Conservation (phyloP, 2,113 vertebrate genomes). For the Oriolus oriolus region DNA sequence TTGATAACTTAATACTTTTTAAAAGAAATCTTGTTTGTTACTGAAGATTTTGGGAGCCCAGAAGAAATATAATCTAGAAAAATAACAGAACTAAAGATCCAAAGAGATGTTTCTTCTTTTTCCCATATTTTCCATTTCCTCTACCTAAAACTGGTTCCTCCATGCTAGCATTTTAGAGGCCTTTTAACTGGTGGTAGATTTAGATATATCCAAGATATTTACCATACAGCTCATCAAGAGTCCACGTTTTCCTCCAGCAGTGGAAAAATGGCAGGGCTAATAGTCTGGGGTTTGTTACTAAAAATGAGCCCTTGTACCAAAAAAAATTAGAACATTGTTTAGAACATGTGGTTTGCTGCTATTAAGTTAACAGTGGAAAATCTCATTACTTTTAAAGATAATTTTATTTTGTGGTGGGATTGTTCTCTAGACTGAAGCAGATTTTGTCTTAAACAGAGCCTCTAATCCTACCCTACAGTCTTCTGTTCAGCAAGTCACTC, state of each 20-base stretch:
- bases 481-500: background rate
- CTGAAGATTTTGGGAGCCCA: background rate
- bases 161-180: background rate
- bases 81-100: slow-evolving; percentile 18
- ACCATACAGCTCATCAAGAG: background rate
- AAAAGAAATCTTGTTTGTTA: slow-evolving; percentile 46
- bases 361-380: slow-evolving; percentile 52
- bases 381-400: slow-evolving; percentile 40
- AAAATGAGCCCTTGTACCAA: background rate
- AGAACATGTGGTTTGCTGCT: slow-evolving; percentile 48
- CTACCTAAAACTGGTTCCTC: background rate
- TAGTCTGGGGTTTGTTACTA: background rate
- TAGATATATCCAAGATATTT: slow-evolving; percentile 2
- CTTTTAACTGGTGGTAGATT: slow-evolving; percentile 18
- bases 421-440: slow-evolving; percentile 9
- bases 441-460: slow-evolving; percentile 10
- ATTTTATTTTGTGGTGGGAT: slow-evolving; percentile 48
- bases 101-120: slow-evolving; percentile 45
- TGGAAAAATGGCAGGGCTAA: slow-evolving; percentile 36
- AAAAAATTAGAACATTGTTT: background rate
- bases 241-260: background rate
- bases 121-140: slow-evolving; percentile 31
- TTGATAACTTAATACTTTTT: slow-evolving; percentile 52
- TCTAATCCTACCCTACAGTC: slow-evolving; percentile 1
- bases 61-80: slow-evolving; percentile 48